These are phyloP conservation scores for Rhyacichthys aspro DNA, from an alignment of 2,797 vertebrate genomes.

Conservation along the genomic window DNA sequence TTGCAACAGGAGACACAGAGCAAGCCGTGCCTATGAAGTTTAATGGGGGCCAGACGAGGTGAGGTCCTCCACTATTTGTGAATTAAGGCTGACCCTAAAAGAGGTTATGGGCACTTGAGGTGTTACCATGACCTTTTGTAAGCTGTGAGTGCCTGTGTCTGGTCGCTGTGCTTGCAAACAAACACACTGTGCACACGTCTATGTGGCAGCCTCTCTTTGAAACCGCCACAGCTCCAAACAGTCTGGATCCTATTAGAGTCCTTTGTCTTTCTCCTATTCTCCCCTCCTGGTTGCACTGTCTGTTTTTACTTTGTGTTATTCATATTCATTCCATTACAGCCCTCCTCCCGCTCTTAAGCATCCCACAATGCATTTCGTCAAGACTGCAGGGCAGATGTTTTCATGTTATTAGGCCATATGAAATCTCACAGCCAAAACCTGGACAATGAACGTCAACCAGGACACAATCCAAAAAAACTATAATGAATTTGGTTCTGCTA, in stretches of 20 bases:
- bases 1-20: conserved; percentile 41
- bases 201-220: conserved; percentile 58
- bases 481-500: conserved; percentile 19
- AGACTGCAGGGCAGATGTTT: conserved; percentile 75
- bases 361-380: conserved; percentile 74
- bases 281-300: conserved; percentile 54
- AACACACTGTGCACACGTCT: conserved; percentile 30
- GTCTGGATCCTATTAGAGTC: conserved; percentile 74
- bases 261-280: conserved; percentile 67
- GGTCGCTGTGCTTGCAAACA: conserved; percentile 36
- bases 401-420: conserved; percentile 26
- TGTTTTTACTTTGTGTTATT: conserved; percentile 76
- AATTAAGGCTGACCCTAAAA: conserved; percentile 58
- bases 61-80: conserved; percentile 56
- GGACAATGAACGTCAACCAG: conserved; percentile 14
- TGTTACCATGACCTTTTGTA: conserved; percentile 56
- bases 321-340: conserved; percentile 70
- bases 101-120: conserved; percentile 56
- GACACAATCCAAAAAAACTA: conserved; percentile 16
- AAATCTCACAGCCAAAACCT: conserved; percentile 25
- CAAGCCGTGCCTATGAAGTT: conserved; percentile 37
- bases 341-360: conserved; percentile 28
- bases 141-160: conserved; percentile 31
- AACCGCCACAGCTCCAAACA: conserved; percentile 55
- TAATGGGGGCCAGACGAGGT: conserved; percentile 64